Evolutionary conservation across 2,888 invertebrate genomes (phyloP).

Genomic region (Drosophila testacea): DNA sequence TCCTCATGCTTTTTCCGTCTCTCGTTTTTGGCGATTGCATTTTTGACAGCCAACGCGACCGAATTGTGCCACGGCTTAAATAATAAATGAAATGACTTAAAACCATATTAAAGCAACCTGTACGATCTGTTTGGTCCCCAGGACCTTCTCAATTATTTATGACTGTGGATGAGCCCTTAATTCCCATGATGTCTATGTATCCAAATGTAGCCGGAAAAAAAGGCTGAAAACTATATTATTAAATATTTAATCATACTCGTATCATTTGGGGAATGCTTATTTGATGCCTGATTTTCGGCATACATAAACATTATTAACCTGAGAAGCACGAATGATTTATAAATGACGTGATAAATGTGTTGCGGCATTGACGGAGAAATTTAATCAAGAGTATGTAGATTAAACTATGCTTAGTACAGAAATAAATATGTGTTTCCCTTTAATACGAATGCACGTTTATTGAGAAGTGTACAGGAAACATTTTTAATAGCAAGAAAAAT

Average conservation of each 20-base stretch:
- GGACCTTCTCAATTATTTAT: conserved; percentile 58
- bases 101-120: conserved; percentile 68
- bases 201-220: conserved; percentile 31
- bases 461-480: too few species aligned
- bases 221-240: conserved; percentile 13
- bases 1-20: neutral
- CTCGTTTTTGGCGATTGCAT: conserved; percentile 59
- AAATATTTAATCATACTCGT: conserved; percentile 18
- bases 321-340: neutral
- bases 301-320: conserved; percentile 3
- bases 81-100: conserved; percentile 76
- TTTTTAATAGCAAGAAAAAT: too few species aligned
- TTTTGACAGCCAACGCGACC: conserved; percentile 67
- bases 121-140: conserved; percentile 27
- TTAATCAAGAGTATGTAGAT: neutral
- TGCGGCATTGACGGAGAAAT: neutral
- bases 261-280: conserved; percentile 20
- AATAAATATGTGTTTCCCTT: too few species aligned
- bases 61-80: conserved; percentile 61
- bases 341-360: neutral
- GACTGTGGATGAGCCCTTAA: conserved; percentile 30
- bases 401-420: neutral
- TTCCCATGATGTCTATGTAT: conserved; percentile 49
- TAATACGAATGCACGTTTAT: too few species aligned
- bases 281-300: conserved; percentile 8